These are phyloP conservation scores for Dynastes maya DNA, from an alignment of 2,888 invertebrate genomes.

Conservation along the genomic window DNA sequence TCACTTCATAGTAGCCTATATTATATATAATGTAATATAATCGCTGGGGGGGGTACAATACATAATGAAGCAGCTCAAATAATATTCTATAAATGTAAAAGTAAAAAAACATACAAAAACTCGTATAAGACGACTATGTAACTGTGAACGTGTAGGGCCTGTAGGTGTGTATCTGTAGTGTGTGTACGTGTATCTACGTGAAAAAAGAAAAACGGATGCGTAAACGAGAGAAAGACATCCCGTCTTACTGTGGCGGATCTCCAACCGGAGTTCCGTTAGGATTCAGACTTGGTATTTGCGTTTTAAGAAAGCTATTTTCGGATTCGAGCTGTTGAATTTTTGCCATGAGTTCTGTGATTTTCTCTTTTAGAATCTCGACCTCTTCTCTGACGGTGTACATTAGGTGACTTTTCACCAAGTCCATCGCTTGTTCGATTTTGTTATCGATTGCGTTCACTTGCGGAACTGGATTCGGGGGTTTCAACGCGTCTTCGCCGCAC, in stretches of 20 bases:
- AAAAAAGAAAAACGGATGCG: conserved; percentile 1
- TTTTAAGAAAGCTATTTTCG: conserved; percentile 79
- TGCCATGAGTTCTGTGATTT: conserved; percentile 82
- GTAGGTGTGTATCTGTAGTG: neutral
- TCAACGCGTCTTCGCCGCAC: conserved; percentile 55
- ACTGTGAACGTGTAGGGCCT: conserved; percentile 16
- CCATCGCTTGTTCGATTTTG: conserved; percentile 87
- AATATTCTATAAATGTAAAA: conserved; percentile 42
- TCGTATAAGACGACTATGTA: conserved; percentile 28
- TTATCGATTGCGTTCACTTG: conserved; percentile 81
- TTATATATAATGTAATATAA: neutral
- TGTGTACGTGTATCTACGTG: neutral
- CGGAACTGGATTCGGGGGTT: conserved; percentile 63
- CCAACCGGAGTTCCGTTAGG: conserved; percentile 54
- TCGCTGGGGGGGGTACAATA: neutral
- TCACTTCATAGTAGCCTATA: neutral
- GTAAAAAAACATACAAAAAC: conserved; percentile 50
- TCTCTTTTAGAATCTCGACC: conserved; percentile 83
- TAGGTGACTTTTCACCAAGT: conserved; percentile 84
- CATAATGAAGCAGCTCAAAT: conserved; percentile 38
- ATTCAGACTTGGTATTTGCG: conserved; percentile 63
- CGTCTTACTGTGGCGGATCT: conserved; percentile 53
- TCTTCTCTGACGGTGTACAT: conserved; percentile 87
- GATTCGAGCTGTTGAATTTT: conserved; percentile 80
- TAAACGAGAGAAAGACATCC: conserved; percentile 19